A percentile compares a stretch with the other conserved stretches of the same genome.
These are phyloP conservation scores for Kuschelorhynchus macadamiae DNA, from an alignment of 2,888 invertebrate genomes.

Conservation along the genomic window DNA sequence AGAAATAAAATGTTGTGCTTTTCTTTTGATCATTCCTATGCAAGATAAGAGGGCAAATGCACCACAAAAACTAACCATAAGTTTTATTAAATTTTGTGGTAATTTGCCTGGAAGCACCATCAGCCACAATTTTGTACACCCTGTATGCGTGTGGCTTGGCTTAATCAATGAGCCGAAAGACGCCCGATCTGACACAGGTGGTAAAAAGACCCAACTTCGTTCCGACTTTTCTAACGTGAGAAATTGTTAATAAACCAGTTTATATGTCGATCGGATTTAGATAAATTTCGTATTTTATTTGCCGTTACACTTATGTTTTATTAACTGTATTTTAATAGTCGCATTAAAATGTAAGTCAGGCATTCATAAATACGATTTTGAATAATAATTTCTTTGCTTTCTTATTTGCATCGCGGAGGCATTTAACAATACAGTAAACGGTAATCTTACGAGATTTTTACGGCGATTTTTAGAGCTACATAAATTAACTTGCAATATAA, in stretches of 20 bases:
- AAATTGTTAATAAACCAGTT: conserved; percentile 58
- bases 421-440: conserved; percentile 14
- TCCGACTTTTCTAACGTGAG: conserved; percentile 58
- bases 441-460: no score
- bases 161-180: conserved; percentile 52
- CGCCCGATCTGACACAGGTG: conserved; percentile 56
- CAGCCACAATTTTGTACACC: conserved; percentile 52
- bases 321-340: conserved; percentile 33
- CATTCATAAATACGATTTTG: conserved; percentile 15
- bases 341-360: conserved; percentile 27
- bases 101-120: no score
- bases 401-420: conserved; percentile 2
- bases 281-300: conserved; percentile 28
- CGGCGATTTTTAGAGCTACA: no score
- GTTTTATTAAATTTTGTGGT: no score
- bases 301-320: conserved; percentile 35
- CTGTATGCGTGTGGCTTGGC: conserved; percentile 25
- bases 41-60: no score
- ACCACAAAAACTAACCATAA: no score
- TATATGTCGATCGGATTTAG: conserved; percentile 45
- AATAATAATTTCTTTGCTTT: conserved; percentile 10
- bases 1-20: no score
- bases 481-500: no score
- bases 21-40: no score
- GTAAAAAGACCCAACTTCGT: conserved; percentile 53